Evolutionary conservation across 2,888 invertebrate species (phyloP).

Genomic region (Ashinkailepas kermadecensis): DNA sequence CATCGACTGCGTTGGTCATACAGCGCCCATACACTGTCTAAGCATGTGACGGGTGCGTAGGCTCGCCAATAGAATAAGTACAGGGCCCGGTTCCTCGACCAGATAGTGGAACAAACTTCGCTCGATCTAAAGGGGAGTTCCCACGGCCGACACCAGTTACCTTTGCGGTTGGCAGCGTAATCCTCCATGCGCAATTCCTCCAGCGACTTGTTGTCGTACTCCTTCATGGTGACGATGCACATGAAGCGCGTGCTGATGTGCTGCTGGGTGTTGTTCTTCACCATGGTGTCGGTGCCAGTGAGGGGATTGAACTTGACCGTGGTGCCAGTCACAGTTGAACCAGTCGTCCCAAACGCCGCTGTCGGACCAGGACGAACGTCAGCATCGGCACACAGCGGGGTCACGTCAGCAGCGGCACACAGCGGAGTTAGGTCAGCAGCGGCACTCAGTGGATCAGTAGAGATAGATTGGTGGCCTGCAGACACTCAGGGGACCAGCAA

Average conservation of each 20-base stretch:
- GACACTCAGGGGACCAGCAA: too few relatives aligned
- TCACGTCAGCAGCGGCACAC: too few relatives aligned
- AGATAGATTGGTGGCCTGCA: too few relatives aligned
- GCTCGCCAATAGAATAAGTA: too few relatives aligned
- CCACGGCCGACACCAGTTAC: conserved; percentile 42
- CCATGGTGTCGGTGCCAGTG: conserved; percentile 78
- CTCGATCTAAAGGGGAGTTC: too few relatives aligned
- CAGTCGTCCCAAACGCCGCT: conserved; percentile 34
- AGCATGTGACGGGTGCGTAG: too few relatives aligned
- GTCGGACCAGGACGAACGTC: conserved; percentile 23
- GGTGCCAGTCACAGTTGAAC: conserved; percentile 55
- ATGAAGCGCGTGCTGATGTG: conserved; percentile 88
- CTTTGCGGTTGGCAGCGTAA: conserved; percentile 82
- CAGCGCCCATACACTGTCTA: too few relatives aligned
- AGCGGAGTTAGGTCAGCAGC: conserved; percentile 11
- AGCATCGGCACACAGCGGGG: conserved; percentile 8
- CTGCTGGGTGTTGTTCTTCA: conserved; percentile 75
- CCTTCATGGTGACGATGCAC: conserved; percentile 42
- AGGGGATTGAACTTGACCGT: conserved; percentile 57
- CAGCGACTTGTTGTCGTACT: conserved; percentile 87
- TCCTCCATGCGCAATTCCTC: conserved; percentile 93
- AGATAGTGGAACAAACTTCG: too few relatives aligned
- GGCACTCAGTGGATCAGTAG: neutral
- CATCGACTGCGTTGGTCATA: too few relatives aligned
- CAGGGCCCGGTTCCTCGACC: too few relatives aligned